Percentiles rank a stretch among this genome's conserved stretches.
Evolutionary conservation across 2,888 invertebrate species (phyloP).

Genomic region (Apomyelois bistriatella): DNA sequence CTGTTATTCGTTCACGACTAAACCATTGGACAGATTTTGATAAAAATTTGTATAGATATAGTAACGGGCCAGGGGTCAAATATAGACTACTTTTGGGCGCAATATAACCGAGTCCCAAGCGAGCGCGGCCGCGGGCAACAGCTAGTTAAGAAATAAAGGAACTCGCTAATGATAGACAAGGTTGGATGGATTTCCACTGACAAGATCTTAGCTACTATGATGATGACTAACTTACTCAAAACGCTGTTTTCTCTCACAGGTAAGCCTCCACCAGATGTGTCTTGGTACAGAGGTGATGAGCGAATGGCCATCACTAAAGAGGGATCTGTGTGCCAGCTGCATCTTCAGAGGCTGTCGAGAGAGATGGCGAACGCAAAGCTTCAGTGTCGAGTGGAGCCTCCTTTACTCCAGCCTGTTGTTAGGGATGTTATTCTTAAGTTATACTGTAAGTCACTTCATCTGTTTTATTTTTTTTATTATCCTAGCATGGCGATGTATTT

Average conservation of each 20-base stretch:
- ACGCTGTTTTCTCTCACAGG: slow-evolving; percentile 77
- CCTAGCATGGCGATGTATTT: no score
- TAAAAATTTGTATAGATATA: no score
- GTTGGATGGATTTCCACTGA: no score
- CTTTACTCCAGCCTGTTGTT: slow-evolving; percentile 83
- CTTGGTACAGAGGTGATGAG: slow-evolving; percentile 90
- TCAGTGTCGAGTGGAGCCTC: slow-evolving; percentile 88
- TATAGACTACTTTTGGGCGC: no score
- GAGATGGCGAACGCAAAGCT: slow-evolving; percentile 86
- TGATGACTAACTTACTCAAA: background rate
- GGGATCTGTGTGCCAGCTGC: slow-evolving; percentile 87
- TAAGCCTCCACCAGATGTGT: slow-evolving; percentile 88
- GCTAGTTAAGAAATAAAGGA: no score
- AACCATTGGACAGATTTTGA: no score
- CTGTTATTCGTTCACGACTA: no score
- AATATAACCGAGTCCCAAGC: no score
- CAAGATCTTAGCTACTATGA: no score
- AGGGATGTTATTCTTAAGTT: slow-evolving; percentile 89
- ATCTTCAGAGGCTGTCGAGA: slow-evolving; percentile 85
- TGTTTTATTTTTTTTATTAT: background rate
- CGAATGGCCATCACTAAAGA: slow-evolving; percentile 87
- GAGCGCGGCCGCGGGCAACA: no score
- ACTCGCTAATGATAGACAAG: no score
- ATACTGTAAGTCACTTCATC: slow-evolving; percentile 71
- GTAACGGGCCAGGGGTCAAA: no score